Evolutionary conservation across 1,140 invertebrate genomes (phyloP), one percentile per base, ranked within the genome.

Genomic region (Linepithema humile): DNA sequence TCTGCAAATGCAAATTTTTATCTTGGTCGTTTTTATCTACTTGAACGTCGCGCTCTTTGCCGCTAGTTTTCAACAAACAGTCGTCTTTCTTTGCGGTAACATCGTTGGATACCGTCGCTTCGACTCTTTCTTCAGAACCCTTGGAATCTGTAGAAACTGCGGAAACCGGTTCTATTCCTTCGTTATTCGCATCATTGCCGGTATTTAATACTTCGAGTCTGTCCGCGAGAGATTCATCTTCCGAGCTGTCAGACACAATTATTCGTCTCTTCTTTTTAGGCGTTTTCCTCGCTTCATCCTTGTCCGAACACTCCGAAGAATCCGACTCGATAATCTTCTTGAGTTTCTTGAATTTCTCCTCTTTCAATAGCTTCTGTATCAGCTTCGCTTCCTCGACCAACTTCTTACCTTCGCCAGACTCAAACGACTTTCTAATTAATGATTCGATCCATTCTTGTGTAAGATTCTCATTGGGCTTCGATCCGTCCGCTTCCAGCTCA

Each of bases 181-280:
- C 4, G 38, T 26, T 0, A 40, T 12, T 70, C 6, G 6, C 12
- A 0, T 43, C 48, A 69, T 23, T 15, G 17, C 3, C 20, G 0
- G 53, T 32, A 10, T 10, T 82, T 20, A 89, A 48, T 0, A 87
- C 69, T 29, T 12, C 70, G 5, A 92, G 12, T 38, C 85, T 88
- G 3, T 89, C 86, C 3, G 92, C 88, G 0, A 92, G 73, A 62
- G 32, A 74, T 26, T 94, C 92, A n/a, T 93, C 92, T 0, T 94
- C 93, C 2, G 92, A 93, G 72, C 91, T 93, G 3, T 94, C 92
- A 0, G 93, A 93, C 12, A 88, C 72, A 17, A 93, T 92, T 0
- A 91, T 74, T 12, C 88, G 87, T 64, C 90, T 90, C 59, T 91
- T 93, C 5, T 91, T 91, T 55, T 69, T 88, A 0, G 43, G 53